phyloP scores from a whole-genome alignment of 2,888 invertebrate species.

The Lepetodrilus schrolli region DNA sequence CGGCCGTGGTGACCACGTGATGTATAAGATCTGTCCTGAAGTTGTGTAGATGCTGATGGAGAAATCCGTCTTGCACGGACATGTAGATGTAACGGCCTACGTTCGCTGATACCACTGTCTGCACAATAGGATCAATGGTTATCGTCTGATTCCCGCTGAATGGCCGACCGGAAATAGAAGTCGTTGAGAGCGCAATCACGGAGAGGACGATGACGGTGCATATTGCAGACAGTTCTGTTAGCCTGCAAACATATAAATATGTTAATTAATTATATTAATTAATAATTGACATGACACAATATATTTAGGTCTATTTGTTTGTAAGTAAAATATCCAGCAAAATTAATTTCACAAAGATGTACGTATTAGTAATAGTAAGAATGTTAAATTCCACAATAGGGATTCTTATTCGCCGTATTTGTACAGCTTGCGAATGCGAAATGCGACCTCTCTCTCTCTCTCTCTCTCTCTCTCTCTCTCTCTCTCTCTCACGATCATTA shows the following conservation, averaged over 20 bases:
- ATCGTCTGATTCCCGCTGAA: slow-evolving; percentile 39
- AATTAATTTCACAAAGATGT: no score
- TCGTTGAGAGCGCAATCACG: slow-evolving; percentile 43
- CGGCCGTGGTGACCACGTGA: slow-evolving; percentile 49
- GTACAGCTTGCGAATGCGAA: no score
- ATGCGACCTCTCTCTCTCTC: no score
- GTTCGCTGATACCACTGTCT: slow-evolving; percentile 46
- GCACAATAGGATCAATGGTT: slow-evolving; percentile 34
- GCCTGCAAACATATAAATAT: slow-evolving; percentile 49
- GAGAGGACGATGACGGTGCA: slow-evolving; percentile 43
- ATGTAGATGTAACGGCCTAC: slow-evolving; percentile 53
- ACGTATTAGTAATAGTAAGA: no score
- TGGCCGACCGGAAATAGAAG: slow-evolving; percentile 45
- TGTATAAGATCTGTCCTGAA: slow-evolving; percentile 50
- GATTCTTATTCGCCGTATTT: no score
- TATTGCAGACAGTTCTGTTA: slow-evolving; percentile 48
- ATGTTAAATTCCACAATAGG: no score
- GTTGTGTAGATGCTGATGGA: slow-evolving; percentile 32
- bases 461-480: no score
- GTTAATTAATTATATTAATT: no score
- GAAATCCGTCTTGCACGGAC: slow-evolving; percentile 40
- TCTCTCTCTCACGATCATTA: no score
- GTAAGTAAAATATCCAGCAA: no score
- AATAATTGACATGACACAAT: no score
- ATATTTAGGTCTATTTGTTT: no score